Base-by-base conservation (phyloP, 2,797 vertebrate genomes). In the Cyprinodon diabolis region DNA sequence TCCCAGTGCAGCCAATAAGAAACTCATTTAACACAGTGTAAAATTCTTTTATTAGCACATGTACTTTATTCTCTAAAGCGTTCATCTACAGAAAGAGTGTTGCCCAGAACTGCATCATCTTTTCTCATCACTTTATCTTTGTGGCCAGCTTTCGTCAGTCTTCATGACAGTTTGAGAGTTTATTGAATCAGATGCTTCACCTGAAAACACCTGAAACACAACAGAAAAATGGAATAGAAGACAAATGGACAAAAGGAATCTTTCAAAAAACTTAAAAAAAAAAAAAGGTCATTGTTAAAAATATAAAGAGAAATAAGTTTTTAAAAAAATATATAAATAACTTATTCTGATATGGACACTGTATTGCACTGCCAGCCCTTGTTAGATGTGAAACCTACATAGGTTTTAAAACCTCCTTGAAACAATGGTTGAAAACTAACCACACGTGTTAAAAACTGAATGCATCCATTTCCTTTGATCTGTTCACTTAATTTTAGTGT, bases 21-120 rank as follows among this genome's bases (percentile, higher is more conserved):
- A 72, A 81, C 52, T 74, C 68, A 65, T 57, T 0, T n/a, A 68
- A 74, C 66, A 51, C 69, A 52, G 63, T 12, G 17, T 56, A 58
- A 69, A 56, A 62, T 73, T 75, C 54, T 70, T 30, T 48, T 37
- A 49, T 49, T 68, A 45, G 14, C 47, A 57, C 66, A 77, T 57
- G 79, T 68, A 76, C 45, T 45, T 35, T 79, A 68, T 75, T 82
- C 68, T 87, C 62, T 62, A 52, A 69, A 56, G 68, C 12, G 19
- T 75, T 77, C 25, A 43, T 71, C 69, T 68, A 68, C 62, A 62
- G 60, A 76, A 66, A 68, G 68, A 69, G 49, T 51, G 48, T 68
- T 71, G 51, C 75, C 71, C 47, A 47, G 23, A 25, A 58, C 69
- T 70, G 55, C 69, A 30, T 70, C 69, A 70, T 58, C 55, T 70